Evolutionary conservation across 2,113 vertebrate species (phyloP).

Genomic region (Orcinus orca): DNA sequence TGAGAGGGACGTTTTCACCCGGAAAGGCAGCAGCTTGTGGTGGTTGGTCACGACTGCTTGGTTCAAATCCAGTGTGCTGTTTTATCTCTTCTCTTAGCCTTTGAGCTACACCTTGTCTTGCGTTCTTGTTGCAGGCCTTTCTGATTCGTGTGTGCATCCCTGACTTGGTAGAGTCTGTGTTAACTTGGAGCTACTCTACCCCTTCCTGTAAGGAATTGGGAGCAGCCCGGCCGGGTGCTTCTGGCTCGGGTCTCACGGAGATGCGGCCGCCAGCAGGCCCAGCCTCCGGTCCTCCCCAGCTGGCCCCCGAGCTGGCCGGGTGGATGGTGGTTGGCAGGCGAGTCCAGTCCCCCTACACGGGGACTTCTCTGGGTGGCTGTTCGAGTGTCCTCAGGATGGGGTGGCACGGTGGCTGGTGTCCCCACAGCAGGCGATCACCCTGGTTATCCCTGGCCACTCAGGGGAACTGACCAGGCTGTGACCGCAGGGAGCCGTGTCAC

Average conservation of each 20-base stretch:
- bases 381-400: accelerated
- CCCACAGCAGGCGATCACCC: background rate
- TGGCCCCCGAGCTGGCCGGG: no score
- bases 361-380: background rate
- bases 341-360: accelerated
- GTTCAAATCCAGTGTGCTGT: background rate
- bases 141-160: background rate
- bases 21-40: background rate
- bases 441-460: background rate
- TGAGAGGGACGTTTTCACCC: background rate
- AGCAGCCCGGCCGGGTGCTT: background rate
- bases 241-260: accelerated
- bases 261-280: background rate
- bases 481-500: background rate
- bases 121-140: background rate
- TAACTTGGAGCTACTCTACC: background rate
- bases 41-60: background rate
- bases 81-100: background rate
- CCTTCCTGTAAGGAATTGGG: background rate
- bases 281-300: background rate
- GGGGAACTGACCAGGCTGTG: background rate
- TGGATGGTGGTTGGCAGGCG: background rate
- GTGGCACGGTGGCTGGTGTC: background rate
- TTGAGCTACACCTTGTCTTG: no score
- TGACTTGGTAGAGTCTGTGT: background rate